These are phyloP conservation scores for Deroplatys truncata DNA, from an alignment of 2,888 invertebrate species.

Conservation along the genomic window DNA sequence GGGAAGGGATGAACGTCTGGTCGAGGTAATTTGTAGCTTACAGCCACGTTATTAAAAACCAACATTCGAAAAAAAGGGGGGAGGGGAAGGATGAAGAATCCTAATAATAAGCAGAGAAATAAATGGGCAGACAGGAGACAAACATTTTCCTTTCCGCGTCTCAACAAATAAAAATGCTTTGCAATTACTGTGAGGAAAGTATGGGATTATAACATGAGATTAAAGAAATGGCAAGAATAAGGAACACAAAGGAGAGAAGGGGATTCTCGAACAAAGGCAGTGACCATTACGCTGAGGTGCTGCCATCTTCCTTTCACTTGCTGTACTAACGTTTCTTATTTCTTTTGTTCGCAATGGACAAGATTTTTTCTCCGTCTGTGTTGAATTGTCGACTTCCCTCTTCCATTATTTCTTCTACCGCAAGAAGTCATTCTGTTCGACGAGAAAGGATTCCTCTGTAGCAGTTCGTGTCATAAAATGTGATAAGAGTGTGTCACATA, in stretches of 20 bases:
- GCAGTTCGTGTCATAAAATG: not conserved
- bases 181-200: not conserved
- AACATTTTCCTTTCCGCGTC: conserved; percentile 4
- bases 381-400: not conserved
- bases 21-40: not conserved
- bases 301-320: conserved; percentile 19
- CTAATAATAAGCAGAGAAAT: conserved; percentile 1
- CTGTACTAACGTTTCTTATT: conserved; percentile 12
- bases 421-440: not conserved
- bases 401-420: not conserved
- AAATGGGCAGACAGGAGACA: not conserved
- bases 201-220: not conserved
- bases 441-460: not conserved
- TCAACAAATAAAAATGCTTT: conserved; percentile 23
- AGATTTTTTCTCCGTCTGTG: not conserved
- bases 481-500: not conserved
- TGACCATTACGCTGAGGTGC: conserved; percentile 23
- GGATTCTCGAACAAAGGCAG: conserved; percentile 11
- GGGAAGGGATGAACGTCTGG: not conserved
- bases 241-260: conserved; percentile 1
- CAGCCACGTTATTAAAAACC: not conserved
- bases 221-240: not conserved
- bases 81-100: not conserved
- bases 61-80: not conserved
- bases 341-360: not conserved